Evolutionary conservation across 2,888 invertebrate genomes (phyloP), one percentile per base, ranked within the genome.

Genomic region (Scaptodrosophila latifasciaeformis): DNA sequence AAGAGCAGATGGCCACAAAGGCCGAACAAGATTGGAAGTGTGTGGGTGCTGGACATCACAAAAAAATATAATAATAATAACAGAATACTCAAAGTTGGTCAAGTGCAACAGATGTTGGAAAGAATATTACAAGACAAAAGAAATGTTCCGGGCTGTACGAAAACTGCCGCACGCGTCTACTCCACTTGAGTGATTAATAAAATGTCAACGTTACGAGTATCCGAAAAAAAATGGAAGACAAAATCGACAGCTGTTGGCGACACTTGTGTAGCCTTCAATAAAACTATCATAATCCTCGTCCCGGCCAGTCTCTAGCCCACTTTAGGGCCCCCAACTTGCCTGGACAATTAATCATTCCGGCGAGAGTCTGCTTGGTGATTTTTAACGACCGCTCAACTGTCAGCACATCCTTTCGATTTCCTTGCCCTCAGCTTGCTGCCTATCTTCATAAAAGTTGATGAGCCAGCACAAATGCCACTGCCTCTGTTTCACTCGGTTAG

Each of bases 331-430:
- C 15, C 19, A 12, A n/a, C n/a, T 17, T 10, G 6, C 29, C 4
- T 2, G 30, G 54, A 58, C 70, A 67, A 82, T 83, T 82, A 82
- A 82, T 83, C 83, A 83, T 78, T 54, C 49, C 65, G 64, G 67
- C 62, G 70, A 67, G 48, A 63, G 67, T 64, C 49, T 19, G 49
- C 40, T 72, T 72, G 71, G 65, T 65, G 78, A 80, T 81, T 82
- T 81, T 82, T 83, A 82, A 82, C 78, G 82, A 81, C 77, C 72
- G 67, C 72, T 59, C 24, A 7, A 61, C 71, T 71, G 71, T 72
- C 76, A 72, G 21, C 24, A 35, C 43, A 53, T 39, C 30, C 3
- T 42, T 24, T 21, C 19, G 9, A 13, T 24, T n/a, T 27, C 54
- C 65, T 52, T 54, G 40, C 48, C 65, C 60, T 64, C 52, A 65